Evolutionary conservation across 2,888 invertebrate genomes (phyloP).

Genomic region (Mimachlamys varia): DNA sequence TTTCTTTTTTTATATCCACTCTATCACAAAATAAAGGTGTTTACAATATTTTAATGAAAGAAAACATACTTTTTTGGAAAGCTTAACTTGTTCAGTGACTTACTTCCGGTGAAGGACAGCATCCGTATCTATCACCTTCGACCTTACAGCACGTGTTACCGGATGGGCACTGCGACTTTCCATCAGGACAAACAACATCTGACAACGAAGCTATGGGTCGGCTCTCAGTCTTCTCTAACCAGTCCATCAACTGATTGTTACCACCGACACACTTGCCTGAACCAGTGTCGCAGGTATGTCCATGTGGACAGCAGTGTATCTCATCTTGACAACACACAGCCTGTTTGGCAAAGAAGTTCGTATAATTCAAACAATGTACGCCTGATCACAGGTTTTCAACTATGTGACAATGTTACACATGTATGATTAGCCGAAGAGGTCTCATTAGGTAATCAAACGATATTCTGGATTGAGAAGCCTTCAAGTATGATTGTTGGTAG

Average conservation of each 20-base stretch:
- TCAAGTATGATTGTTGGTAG: no score
- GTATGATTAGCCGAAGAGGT: no score
- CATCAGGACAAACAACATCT: constrained; percentile 27
- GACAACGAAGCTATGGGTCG: neutral
- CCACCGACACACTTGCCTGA: constrained; percentile 42
- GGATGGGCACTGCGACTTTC: constrained; percentile 55
- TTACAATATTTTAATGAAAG: no score
- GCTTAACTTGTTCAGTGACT: no score
- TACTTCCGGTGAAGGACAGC: constrained; percentile 61
- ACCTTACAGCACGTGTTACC: constrained; percentile 63
- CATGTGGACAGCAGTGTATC: constrained; percentile 72
- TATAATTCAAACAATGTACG: neutral
- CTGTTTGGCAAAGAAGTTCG: constrained; percentile 43
- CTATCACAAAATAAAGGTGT: no score
- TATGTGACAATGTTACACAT: no score
- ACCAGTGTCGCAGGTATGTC: constrained; percentile 56
- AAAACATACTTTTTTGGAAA: no score
- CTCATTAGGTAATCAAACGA: no score
- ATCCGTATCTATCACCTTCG: constrained; percentile 59
- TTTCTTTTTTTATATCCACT: no score
- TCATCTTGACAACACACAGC: constrained; percentile 73
- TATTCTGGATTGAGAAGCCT: no score
- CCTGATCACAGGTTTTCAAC: no score
- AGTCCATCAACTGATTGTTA: neutral
- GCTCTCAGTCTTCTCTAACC: constrained; percentile 35